Conservation (phyloP, 2,888 invertebrate genomes). For the Cremastinae sp. region DNA sequence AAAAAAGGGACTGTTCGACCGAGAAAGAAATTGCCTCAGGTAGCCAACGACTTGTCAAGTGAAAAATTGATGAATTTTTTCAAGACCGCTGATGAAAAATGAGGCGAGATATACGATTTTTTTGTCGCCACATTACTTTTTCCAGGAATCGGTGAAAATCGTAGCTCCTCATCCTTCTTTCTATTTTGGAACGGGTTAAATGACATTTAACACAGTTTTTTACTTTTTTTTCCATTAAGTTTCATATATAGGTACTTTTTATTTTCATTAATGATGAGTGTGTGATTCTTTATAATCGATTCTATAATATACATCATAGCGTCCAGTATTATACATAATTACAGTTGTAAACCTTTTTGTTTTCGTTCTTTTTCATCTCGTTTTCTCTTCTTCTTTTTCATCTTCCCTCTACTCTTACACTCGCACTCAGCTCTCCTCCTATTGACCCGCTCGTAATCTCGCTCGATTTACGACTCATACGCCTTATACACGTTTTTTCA, state of each 20-base stretch:
- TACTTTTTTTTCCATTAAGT: conserved; percentile 68
- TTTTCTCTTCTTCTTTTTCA: conserved; percentile 31
- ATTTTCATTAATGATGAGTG: conserved; percentile 78
- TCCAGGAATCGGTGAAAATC: neutral
- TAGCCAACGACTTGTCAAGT: neutral
- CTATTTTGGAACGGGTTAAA: neutral
- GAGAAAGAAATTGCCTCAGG: neutral
- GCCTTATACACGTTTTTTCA: conserved; percentile 49
- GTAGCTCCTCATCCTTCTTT: neutral
- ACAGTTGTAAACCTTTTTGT: conserved; percentile 77
- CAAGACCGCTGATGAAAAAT: neutral
- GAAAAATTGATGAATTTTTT: conserved; percentile 13
- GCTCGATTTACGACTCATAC: conserved; percentile 55
- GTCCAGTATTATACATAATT: conserved; percentile 80
- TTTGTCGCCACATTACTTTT: too few species aligned
- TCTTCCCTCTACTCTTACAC: conserved; percentile 4
- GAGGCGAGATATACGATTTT: neutral
- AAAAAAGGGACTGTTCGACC: conserved; percentile 8
- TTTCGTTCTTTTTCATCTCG: conserved; percentile 8
- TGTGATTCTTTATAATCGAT: conserved; percentile 79
- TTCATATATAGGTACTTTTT: conserved; percentile 68
- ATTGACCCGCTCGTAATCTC: conserved; percentile 34
- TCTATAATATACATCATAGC: conserved; percentile 81
- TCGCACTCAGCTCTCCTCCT: neutral
- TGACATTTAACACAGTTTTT: conserved; percentile 73